phyloP scores from a whole-genome alignment of 2,113 vertebrate genomes.

The Leuciscus idus region DNA sequence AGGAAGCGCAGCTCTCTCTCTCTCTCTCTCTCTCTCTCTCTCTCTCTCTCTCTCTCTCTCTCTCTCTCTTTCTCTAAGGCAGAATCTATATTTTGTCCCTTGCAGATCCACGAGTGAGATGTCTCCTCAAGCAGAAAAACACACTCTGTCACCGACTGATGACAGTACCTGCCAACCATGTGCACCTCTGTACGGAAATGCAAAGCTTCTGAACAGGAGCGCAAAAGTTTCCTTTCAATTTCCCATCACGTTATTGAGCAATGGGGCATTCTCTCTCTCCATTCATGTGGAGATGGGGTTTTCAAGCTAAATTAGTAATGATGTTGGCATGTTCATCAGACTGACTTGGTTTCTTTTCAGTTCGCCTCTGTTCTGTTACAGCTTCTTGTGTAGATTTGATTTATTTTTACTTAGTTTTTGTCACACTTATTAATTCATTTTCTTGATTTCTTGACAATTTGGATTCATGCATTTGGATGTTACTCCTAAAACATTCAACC shows the following conservation, averaged over 20 bases:
- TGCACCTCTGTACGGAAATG: constrained; percentile 50
- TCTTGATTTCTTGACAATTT: not conserved
- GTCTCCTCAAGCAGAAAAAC: constrained; percentile 92
- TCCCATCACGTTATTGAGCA: constrained; percentile 64
- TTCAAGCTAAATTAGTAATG: constrained; percentile 54
- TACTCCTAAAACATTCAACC: not conserved
- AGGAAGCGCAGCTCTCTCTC: constrained; percentile 57
- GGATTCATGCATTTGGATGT: not conserved
- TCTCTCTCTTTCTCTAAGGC: constrained; percentile 76
- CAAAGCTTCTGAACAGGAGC: constrained; percentile 65
- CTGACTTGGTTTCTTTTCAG: constrained; percentile 39
- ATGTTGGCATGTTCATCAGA: constrained; percentile 52
- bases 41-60: constrained; percentile 65
- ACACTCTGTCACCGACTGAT: constrained; percentile 84
- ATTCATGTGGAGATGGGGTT: constrained; percentile 46
- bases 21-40: constrained; percentile 44
- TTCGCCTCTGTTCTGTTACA: constrained; percentile 34
- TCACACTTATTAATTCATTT: not conserved
- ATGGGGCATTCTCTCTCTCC: constrained; percentile 59
- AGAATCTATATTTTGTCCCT: constrained; percentile 73
- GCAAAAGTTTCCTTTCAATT: constrained; percentile 80
- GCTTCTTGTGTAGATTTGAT: constrained; percentile 13
- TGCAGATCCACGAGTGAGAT: constrained; percentile 76
- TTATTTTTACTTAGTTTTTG: not conserved
- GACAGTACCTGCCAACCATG: constrained; percentile 83